Conservation (phyloP, 2,888 invertebrate species). For the Caenorhabditis sp. region DNA sequence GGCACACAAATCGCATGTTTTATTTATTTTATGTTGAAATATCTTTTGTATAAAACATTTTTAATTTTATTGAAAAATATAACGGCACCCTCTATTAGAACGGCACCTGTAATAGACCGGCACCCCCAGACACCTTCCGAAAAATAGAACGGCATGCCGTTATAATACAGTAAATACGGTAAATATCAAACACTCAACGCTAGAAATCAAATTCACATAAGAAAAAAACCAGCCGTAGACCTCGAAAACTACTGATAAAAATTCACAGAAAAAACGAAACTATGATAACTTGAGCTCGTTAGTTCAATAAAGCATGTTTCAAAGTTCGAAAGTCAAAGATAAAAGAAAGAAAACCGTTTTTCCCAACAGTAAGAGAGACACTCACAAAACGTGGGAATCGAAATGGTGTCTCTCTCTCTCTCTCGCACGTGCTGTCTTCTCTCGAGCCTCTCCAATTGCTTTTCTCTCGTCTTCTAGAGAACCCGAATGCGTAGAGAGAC, state of each 20-base stretch:
- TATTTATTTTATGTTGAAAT: no score
- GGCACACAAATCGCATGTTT: no score
- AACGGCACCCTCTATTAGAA: no score
- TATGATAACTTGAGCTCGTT: neutral
- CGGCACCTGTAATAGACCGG: no score
- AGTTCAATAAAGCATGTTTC: neutral
- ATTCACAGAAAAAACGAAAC: neutral
- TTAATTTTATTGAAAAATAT: no score
- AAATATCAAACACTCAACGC: no score
- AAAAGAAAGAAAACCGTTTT: constrained; percentile 20
- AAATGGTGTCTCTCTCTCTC: constrained; percentile 23
- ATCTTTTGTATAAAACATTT: no score
- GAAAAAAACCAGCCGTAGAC: no score
- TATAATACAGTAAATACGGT: no score
- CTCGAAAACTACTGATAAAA: neutral
- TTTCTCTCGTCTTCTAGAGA: constrained; percentile 28
- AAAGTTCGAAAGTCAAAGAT: neutral
- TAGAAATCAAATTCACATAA: no score
- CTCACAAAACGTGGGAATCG: constrained; percentile 42
- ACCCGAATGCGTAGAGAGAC: constrained; percentile 4
- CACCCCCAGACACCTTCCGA: no score
- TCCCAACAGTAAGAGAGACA: constrained; percentile 4
- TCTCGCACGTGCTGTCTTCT: constrained; percentile 32
- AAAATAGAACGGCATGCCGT: no score
- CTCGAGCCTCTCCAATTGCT: constrained; percentile 10